Conservation (phyloP, 1,140 invertebrate genomes). For the Carposina sasakii region DNA sequence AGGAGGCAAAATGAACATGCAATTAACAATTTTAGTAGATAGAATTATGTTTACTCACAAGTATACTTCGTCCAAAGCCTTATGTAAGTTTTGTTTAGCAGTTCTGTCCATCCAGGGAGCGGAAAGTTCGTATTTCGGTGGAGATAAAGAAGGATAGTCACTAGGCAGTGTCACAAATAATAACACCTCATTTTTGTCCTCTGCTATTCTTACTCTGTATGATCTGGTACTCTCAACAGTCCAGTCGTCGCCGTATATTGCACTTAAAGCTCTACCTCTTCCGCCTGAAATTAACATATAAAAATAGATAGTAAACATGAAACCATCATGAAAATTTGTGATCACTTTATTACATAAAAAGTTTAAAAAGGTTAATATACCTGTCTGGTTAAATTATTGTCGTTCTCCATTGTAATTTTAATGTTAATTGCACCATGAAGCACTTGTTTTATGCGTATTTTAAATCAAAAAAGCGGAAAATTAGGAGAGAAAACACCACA, state of each 20-base stretch:
- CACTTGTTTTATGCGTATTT: no score
- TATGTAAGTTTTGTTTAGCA: conserved; percentile 73
- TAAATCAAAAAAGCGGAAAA: no score
- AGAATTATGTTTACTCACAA: conserved; percentile 72
- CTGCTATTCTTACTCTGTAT: conserved; percentile 74
- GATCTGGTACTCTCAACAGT: conserved; percentile 73
- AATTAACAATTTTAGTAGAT: not conserved
- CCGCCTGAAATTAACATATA: conserved; percentile 57
- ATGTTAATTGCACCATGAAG: no score
- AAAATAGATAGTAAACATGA: conserved; percentile 13
- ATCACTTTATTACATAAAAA: conserved; percentile 7
- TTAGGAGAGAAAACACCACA: no score
- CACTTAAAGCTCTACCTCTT: conserved; percentile 83
- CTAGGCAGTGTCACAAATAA: conserved; percentile 75
- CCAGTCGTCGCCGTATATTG: conserved; percentile 86
- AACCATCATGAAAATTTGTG: no score
- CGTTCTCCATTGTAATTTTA: conserved; percentile 34
- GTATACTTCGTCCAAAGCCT: conserved; percentile 77
- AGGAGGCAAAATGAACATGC: no score
- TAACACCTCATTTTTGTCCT: conserved; percentile 65
- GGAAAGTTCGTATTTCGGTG: conserved; percentile 81
- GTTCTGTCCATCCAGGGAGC: conserved; percentile 79
- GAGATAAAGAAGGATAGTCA: conserved; percentile 78
- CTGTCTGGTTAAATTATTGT: conserved; percentile 54
- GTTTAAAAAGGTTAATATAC: conserved; percentile 19